Evolutionary conservation across 1,140 invertebrate species (phyloP), one percentile per base, ranked within the genome.

Genomic region (Drosophila ogumai): DNA sequence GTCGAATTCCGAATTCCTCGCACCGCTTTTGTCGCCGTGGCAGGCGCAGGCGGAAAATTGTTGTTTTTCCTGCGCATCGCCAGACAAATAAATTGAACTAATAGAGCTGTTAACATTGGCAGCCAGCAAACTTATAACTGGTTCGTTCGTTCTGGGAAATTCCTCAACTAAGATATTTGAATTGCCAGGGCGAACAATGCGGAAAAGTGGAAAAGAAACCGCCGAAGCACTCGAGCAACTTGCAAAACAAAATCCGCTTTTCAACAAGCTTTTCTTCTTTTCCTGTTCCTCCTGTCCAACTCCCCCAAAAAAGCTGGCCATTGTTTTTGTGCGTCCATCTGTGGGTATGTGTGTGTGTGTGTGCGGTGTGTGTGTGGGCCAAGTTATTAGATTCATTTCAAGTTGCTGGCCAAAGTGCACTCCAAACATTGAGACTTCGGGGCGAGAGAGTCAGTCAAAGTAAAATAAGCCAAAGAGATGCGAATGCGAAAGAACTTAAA

Each of bases 341-440:
- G 22, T 34, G 46, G 64, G 19, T 32, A n/a, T 61, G 28, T 31
- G 38, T 54, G 31, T 54, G 52, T n/a, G 4, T 47, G 47, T 64
- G 25, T 57, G 54, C 22, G 22, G 38, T 54, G 31, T 54, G 52
- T 47, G 58, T 75, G 65, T 68, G 73, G 63, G 68, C 54, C 69
- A 90, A 90, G 85, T 88, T 90, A 88, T 88, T 88, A 88, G 85
- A 88, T 88, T 88, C 85, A 88, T 88, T 88, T 90, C 85, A 90
- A 88, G 85, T 88, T 90, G 78, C 68, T 63, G 63, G 78, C 74
- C 64, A 90, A 88, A 90, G 85, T 90, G 86, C 85, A 88, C 85
- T 90, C 69, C 65, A 88, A 90, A 88, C 85, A 90, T 68, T 68
- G 54, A 74, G 75, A 75, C 82, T 67, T 32, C 31, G 31, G 46